Evolutionary conservation across 2,888 invertebrate genomes (phyloP).

Genomic region (Euspilapteryx auroguttella): DNA sequence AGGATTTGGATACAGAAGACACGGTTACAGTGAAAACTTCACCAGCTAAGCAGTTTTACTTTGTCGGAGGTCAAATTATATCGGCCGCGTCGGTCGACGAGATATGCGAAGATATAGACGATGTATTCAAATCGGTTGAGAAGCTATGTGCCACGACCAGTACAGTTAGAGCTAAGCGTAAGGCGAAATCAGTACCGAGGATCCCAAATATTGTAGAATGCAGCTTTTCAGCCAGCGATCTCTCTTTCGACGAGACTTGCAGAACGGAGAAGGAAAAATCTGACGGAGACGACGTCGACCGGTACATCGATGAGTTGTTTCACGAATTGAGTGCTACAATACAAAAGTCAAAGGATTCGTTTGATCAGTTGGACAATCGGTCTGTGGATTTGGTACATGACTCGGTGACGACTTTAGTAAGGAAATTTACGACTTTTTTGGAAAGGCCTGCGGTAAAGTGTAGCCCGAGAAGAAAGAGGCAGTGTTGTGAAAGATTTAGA

Average conservation of each 20-base stretch:
- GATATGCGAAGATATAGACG: constrained; percentile 36
- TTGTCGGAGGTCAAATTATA: constrained; percentile 28
- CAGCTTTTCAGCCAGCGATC: constrained; percentile 28
- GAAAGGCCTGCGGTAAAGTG: constrained; percentile 21
- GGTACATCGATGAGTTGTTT: constrained; percentile 41
- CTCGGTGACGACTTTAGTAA: constrained; percentile 38
- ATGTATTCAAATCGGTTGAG: constrained; percentile 42
- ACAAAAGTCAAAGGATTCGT: constrained; percentile 8
- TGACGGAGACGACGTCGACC: constrained; percentile 25
- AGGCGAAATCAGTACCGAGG: constrained; percentile 9
- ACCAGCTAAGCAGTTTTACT: constrained; percentile 23
- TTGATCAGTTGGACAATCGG: constrained; percentile 13
- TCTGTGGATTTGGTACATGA: constrained; percentile 18
- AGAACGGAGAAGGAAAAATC: constrained; percentile 14
- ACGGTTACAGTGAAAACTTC: constrained; percentile 9
- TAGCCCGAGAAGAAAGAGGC: constrained; percentile 22
- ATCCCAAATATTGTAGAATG: constrained; percentile 31
- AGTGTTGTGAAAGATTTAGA: constrained; percentile 30
- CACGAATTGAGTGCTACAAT: constrained; percentile 26
- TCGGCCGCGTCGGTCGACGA: constrained; percentile 38
- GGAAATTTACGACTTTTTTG: constrained; percentile 29
- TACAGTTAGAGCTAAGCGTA: constrained; percentile 22
- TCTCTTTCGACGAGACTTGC: constrained; percentile 38
- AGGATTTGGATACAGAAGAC: constrained; percentile 16
- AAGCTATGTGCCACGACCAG: constrained; percentile 24